A percentile compares a stretch with the other conserved stretches of the same genome.
Evolutionary conservation across 2,113 vertebrate species (phyloP).

Genomic region (Sylvietta virens): DNA sequence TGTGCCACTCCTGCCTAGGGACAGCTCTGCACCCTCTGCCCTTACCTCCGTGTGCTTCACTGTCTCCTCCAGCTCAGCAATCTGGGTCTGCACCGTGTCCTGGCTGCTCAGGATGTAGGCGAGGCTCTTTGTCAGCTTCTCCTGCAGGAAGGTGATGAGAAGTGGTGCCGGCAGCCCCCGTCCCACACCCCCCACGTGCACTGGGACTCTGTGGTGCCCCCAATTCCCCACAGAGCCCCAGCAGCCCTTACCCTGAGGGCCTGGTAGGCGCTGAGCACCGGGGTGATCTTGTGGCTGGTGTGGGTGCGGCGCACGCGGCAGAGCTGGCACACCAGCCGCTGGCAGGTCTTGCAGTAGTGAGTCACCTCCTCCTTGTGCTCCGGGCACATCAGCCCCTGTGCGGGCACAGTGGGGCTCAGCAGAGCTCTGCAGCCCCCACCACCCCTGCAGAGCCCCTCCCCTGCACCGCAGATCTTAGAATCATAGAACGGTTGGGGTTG

Average conservation of each 20-base stretch:
- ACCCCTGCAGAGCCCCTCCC: neutral
- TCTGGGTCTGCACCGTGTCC: constrained; percentile 89
- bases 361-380: constrained; percentile 93
- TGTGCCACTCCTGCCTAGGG: neutral
- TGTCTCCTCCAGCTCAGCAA: constrained; percentile 86
- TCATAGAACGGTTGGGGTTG: no score
- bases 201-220: neutral
- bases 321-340: constrained; percentile 86
- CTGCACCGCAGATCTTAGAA: neutral
- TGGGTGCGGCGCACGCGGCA: constrained; percentile 89
- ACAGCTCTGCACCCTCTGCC: neutral
- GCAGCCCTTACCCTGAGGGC: constrained; percentile 82
- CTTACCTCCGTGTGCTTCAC: constrained; percentile 90
- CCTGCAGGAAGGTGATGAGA: constrained; percentile 69
- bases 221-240: neutral
- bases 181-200: neutral
- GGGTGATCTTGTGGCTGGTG: constrained; percentile 90
- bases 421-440: neutral
- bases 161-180: fast-evolving
- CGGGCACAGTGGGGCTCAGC: neutral
- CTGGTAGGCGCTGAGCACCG: constrained; percentile 90
- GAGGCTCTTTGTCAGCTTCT: constrained; percentile 90
- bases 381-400: constrained; percentile 87
- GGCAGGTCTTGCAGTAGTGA: constrained; percentile 93
- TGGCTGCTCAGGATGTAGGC: constrained; percentile 90